A percentile compares a stretch with the other conserved stretches of the same genome.
Evolutionary conservation across 2,888 invertebrate species (phyloP).

Genomic region (Nephrotoma guestfalica): DNA sequence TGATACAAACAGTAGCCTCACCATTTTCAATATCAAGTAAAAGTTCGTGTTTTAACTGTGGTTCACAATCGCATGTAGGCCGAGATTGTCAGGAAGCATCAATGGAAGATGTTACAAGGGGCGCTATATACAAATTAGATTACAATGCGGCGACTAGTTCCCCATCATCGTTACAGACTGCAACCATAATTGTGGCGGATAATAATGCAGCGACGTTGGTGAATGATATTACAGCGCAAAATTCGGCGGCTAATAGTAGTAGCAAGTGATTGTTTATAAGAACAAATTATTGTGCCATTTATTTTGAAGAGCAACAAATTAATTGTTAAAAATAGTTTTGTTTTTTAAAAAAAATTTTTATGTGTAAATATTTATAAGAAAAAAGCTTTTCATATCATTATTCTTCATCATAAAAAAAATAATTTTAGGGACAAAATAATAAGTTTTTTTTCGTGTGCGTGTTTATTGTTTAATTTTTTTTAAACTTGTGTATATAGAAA

Average conservation of each 20-base stretch:
- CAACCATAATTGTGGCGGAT: background rate
- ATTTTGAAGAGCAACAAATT: background rate
- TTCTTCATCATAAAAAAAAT: background rate
- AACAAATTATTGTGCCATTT: slow-evolving; percentile 1
- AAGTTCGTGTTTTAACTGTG: slow-evolving; percentile 81
- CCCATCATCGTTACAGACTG: background rate
- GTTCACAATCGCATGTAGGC: slow-evolving; percentile 67
- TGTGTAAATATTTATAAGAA: background rate
- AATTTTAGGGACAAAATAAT: background rate
- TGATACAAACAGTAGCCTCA: slow-evolving; percentile 21
- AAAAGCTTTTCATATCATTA: background rate
- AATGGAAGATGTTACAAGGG: slow-evolving; percentile 80
- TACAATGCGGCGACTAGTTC: slow-evolving; percentile 29
- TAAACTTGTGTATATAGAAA: background rate
- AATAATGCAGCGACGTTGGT: background rate
- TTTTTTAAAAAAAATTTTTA: background rate
- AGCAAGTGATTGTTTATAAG: background rate
- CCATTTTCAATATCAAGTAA: slow-evolving; percentile 23
- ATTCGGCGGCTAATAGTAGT: background rate
- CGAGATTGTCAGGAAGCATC: slow-evolving; percentile 80
- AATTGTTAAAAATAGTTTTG: background rate
- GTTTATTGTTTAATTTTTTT: background rate
- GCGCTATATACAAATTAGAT: slow-evolving; percentile 52
- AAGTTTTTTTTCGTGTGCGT: background rate
- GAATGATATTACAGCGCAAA: background rate